Evolutionary conservation across 1,140 invertebrate genomes (phyloP).

Genomic region (Goniozus legneri): DNA sequence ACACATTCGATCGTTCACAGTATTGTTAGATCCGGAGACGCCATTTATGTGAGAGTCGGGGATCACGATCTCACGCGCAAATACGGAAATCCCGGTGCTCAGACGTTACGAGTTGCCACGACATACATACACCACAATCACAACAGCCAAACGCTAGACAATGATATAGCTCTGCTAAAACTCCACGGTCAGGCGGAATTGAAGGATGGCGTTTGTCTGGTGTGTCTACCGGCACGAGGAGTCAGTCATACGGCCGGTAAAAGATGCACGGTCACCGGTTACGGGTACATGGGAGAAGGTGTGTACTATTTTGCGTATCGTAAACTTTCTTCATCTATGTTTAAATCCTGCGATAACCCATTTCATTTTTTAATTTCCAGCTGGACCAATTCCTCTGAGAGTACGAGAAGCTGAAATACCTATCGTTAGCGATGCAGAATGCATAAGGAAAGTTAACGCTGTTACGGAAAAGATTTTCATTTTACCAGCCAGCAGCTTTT

Average conservation of each 20-base stretch:
- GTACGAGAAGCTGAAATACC: conserved; percentile 89
- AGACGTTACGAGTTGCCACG: conserved; percentile 82
- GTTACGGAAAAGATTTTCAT: conserved; percentile 94
- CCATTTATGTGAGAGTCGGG: conserved; percentile 87
- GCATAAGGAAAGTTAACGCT: conserved; percentile 86
- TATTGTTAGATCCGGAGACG: conserved; percentile 85
- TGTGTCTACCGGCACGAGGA: conserved; percentile 83
- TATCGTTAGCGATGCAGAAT: conserved; percentile 89
- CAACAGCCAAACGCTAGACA: conserved; percentile 92
- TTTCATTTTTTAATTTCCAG: conserved; percentile 47
- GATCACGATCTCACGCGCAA: conserved; percentile 88
- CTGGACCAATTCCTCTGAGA: conserved; percentile 83
- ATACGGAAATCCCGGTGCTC: conserved; percentile 82
- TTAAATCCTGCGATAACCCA: background rate
- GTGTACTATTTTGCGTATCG: conserved; percentile 26
- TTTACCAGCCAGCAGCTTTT: conserved; percentile 87
- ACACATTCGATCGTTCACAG: too few species aligned
- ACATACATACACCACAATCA: conserved; percentile 97
- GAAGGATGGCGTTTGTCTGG: conserved; percentile 77
- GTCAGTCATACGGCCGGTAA: conserved; percentile 83
- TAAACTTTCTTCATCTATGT: conserved; percentile 7
- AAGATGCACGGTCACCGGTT: conserved; percentile 87
- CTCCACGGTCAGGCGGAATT: conserved; percentile 87
- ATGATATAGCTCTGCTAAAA: conserved; percentile 92
- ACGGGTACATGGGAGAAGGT: conserved; percentile 94